Conservation (phyloP, 2,797 vertebrate genomes). For the Lateolabrax maculatus region DNA sequence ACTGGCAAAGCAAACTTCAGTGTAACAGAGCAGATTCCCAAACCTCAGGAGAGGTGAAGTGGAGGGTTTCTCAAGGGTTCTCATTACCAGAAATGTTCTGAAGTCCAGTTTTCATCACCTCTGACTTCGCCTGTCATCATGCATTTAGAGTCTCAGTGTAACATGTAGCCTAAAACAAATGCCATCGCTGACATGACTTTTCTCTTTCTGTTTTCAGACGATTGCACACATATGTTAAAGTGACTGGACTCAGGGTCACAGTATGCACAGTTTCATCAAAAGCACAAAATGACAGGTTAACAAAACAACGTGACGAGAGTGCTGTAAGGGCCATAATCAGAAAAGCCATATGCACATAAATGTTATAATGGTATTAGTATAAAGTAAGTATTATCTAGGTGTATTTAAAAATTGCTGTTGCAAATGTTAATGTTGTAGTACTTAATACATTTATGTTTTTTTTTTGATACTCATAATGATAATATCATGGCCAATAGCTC, state of each 20-base stretch:
- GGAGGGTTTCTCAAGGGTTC: conserved; percentile 53
- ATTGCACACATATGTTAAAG: conserved; percentile 34
- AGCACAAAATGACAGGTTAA: not conserved
- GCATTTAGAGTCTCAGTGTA: conserved; percentile 24
- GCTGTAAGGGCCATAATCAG: not conserved
- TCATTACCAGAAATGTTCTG: conserved; percentile 61
- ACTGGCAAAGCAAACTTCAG: not conserved
- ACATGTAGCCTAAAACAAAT: conserved; percentile 41
- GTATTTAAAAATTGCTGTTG: not conserved
- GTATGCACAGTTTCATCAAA: not conserved
- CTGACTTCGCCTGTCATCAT: conserved; percentile 43
- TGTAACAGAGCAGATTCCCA: not conserved
- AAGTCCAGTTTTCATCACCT: conserved; percentile 52
- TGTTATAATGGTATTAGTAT: no score
- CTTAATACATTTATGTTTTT: not conserved
- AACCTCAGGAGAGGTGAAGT: conserved; percentile 48
- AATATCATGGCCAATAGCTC: not conserved
- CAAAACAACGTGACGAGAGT: not conserved
- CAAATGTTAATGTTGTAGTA: not conserved
- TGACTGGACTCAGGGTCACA: conserved; percentile 25
- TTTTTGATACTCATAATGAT: no score
- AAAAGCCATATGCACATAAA: not conserved
- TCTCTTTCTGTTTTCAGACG: conserved; percentile 14
- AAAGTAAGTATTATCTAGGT: not conserved
- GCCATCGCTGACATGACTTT: not conserved